phyloP scores from a whole-genome alignment of 2,113 vertebrate genomes.

The Chiloscyllium plagiosum region DNA sequence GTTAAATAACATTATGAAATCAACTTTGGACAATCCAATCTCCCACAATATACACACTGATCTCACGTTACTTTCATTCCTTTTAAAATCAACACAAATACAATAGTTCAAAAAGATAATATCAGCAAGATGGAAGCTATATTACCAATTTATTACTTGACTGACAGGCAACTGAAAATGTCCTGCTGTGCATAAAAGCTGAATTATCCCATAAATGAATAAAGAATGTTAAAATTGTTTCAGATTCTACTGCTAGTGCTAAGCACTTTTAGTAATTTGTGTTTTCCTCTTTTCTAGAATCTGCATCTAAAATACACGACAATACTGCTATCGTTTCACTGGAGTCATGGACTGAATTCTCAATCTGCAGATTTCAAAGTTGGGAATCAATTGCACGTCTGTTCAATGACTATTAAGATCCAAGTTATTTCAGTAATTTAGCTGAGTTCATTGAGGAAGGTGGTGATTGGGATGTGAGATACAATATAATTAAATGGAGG shows the following conservation, averaged over 20 bases:
- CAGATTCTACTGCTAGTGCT: background rate
- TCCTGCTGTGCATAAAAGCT: background rate
- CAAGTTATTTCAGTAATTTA: background rate
- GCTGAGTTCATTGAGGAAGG: background rate
- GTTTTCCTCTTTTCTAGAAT: background rate
- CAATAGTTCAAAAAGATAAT: background rate
- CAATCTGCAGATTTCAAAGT: background rate
- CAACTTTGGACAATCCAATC: background rate
- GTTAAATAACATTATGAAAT: background rate
- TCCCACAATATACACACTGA: background rate
- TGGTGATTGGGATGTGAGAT: background rate
- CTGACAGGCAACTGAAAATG: background rate
- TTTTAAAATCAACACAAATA: background rate
- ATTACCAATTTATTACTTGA: background rate
- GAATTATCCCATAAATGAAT: background rate
- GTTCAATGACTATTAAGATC: background rate
- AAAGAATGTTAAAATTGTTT: background rate
- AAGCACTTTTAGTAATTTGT: background rate
- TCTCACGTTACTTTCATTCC: background rate
- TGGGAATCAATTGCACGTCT: background rate
- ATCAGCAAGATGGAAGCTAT: background rate
- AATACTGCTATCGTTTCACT: background rate
- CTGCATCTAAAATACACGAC: background rate
- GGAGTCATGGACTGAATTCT: background rate
- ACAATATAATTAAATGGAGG: background rate